Conservation (phyloP, 2,888 invertebrate species). For the Carabus problematicus region DNA sequence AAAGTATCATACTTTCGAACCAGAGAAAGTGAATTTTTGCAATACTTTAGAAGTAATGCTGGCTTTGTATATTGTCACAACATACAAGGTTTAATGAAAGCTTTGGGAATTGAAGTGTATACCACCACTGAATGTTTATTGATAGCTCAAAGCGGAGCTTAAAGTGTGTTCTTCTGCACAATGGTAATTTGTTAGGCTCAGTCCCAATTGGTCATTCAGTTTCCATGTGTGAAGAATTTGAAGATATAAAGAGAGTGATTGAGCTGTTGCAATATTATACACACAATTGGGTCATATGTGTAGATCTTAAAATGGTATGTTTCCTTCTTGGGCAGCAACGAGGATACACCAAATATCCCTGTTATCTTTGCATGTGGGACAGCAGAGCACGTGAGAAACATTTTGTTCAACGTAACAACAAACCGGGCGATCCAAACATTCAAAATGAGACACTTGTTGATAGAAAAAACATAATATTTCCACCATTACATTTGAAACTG, state of each 20-base stretch:
- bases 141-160: constrained; percentile 45
- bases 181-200: constrained; percentile 43
- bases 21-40: constrained; percentile 36
- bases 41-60: constrained; percentile 43
- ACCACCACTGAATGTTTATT: constrained; percentile 46
- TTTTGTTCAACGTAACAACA: too few relatives aligned
- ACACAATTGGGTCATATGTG: constrained; percentile 24
- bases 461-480: constrained; percentile 44
- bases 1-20: constrained; percentile 42
- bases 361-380: constrained; percentile 45
- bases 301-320: constrained; percentile 38
- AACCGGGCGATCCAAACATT: too few relatives aligned
- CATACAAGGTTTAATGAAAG: constrained; percentile 37
- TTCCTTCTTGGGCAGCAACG: constrained; percentile 33
- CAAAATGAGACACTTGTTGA: constrained; percentile 42
- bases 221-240: constrained; percentile 44
- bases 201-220: constrained; percentile 44
- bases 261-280: constrained; percentile 40
- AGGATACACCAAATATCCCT: constrained; percentile 39
- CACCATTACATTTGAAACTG: constrained; percentile 48
- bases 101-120: constrained; percentile 44
- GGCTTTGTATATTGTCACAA: constrained; percentile 44
- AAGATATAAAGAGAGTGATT: constrained; percentile 29
- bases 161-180: constrained; percentile 45
- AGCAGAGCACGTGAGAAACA: constrained; percentile 42